phyloP scores from a whole-genome alignment of 2,888 invertebrate genomes.

The Lasioglossum figueresi region DNA sequence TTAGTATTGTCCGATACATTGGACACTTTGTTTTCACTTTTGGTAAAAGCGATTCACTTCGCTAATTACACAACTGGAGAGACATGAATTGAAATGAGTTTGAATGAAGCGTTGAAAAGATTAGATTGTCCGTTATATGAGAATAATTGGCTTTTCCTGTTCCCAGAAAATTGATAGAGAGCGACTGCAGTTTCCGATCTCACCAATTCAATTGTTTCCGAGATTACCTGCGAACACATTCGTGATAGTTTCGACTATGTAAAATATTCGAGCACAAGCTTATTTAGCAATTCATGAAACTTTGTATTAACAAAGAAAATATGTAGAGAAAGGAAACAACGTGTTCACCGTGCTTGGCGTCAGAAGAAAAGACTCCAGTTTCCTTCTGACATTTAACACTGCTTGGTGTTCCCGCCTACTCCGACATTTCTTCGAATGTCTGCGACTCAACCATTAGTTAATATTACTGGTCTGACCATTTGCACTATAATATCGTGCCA shows the following conservation, averaged over 20 bases:
- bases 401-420: not conserved
- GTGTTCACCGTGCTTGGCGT: not conserved
- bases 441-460: not conserved
- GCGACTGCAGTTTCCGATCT: not conserved
- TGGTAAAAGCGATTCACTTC: not conserved
- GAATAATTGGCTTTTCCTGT: not conserved
- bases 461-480: not conserved
- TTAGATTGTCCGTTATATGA: not conserved
- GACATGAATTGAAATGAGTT: not conserved
- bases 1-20: not conserved
- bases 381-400: conserved; percentile 2
- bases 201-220: not conserved
- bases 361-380: not conserved
- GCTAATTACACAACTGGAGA: not conserved
- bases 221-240: not conserved
- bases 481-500: not conserved
- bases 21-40: not conserved
- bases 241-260: not conserved
- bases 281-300: not conserved
- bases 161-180: conserved; percentile 4
- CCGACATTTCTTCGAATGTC: not conserved
- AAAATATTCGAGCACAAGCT: not conserved
- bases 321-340: not conserved
- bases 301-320: not conserved
- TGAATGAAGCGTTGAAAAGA: not conserved